Conservation (phyloP, 2,888 invertebrate species). For the Apamea epomidion region DNA sequence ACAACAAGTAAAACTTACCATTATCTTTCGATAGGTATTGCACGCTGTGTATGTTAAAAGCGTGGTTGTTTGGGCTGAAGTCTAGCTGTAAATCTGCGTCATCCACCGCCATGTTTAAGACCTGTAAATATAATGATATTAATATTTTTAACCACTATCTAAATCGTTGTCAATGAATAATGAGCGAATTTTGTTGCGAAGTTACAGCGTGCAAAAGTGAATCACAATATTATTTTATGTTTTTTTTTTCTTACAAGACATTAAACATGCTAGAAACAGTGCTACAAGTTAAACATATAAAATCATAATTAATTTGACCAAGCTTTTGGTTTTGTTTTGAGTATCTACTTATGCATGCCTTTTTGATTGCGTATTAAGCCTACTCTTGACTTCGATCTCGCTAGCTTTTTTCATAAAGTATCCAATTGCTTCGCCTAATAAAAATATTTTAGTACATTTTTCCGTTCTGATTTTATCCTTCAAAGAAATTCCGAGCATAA, state of each 20-base stretch:
- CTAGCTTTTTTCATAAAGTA: background rate
- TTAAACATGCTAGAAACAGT: background rate
- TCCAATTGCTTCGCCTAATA: background rate
- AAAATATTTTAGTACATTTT: background rate
- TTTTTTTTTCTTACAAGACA: background rate
- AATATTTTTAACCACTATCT: background rate
- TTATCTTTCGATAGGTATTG: constrained; percentile 96
- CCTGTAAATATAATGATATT: constrained; percentile 78
- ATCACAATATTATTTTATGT: background rate
- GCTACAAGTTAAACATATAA: background rate
- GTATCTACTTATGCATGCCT: background rate
- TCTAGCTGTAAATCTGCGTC: constrained; percentile 96
- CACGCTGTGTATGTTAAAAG: constrained; percentile 96
- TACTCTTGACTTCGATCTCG: background rate
- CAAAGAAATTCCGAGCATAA: no score
- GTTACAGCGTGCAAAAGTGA: background rate
- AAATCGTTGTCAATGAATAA: background rate
- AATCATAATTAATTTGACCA: background rate
- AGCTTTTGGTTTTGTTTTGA: background rate
- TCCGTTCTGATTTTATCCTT: no score
- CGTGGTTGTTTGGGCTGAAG: constrained; percentile 95
- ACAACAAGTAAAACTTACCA: constrained; percentile 83
- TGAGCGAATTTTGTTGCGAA: background rate
- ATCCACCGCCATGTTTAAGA: constrained; percentile 97
- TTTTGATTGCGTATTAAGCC: background rate